Evolutionary conservation across 1,140 invertebrate genomes (phyloP), one percentile per base, ranked within the genome.

Genomic region (Luehdorfia chinensis): DNA sequence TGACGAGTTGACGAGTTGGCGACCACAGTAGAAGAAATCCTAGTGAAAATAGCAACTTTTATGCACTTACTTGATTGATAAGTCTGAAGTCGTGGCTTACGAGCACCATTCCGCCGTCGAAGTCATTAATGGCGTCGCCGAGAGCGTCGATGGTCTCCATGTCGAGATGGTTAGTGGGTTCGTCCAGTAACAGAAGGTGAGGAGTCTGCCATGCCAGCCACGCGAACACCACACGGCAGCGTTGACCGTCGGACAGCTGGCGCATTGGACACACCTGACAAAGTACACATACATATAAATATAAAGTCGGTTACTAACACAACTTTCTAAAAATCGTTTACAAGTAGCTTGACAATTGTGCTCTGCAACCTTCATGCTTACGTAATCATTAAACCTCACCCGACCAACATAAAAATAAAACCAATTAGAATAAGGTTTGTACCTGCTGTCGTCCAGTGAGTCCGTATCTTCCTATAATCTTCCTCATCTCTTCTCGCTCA

Each of bases 111-210:
- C 98, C 98, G 19, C 98, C 98, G 66, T 98, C 95, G 77, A 99
- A 99, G 61, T 98, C 95, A 74, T 98, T 98, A 43, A 99, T 95
- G 11, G 98, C 98, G 53, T 99, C 97, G 5, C 96, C 98, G 4
- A 99, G 87, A 0, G 98, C 95, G 87, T 99, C 98, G 54, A 99
- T 99, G 0, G 97, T 99, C 88, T 99, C 98, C 93, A 99, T 98
- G 74, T 99, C 98, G 77, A 99, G 92, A 79, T 99, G 98, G 91
- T 99, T 99, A 13, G 98, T 99, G 59, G 98, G 98, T 91, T 99
- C 98, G 84, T 99, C 98, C 15, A 99, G 88, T 3, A 99, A 87
- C 27, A 99, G 88, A 46, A 99, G 87, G 89, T 99, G 97, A 2
- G 98, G 98, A 15, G 92, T 92, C 88, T 98, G 96, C 95, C 95